These are phyloP conservation scores for Lindbergichthys nudifrons DNA, from an alignment of 2,797 vertebrate species.

Conservation along the genomic window DNA sequence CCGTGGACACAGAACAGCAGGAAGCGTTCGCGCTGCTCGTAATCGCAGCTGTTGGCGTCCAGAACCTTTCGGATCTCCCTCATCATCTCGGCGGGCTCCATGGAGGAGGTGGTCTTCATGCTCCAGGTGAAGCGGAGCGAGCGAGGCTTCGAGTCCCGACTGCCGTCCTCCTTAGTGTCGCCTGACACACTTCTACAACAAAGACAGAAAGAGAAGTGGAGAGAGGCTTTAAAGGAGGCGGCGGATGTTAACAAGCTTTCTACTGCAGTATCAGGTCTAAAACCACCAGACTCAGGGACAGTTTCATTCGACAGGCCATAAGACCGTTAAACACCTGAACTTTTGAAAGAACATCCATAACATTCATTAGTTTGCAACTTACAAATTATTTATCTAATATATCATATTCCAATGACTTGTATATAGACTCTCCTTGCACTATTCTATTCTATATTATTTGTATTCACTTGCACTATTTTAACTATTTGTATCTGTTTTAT, in stretches of 20 bases:
- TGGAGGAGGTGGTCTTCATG: conserved; percentile 98
- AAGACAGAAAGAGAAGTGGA: not conserved
- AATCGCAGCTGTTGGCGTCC: conserved; percentile 97
- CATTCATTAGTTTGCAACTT: too few relatives aligned
- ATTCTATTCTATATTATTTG: too few relatives aligned
- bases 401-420: too few relatives aligned
- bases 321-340: too few relatives aligned
- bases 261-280: too few relatives aligned
- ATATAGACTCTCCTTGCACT: too few relatives aligned
- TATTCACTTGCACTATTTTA: too few relatives aligned
- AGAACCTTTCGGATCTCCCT: conserved; percentile 96
- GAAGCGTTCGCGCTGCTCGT: conserved; percentile 96
- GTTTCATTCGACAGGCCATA: too few relatives aligned
- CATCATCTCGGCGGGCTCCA: conserved; percentile 99
- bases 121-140: conserved; percentile 96
- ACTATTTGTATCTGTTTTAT: too few relatives aligned
- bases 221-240: conserved; percentile 19
- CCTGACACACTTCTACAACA: conserved; percentile 88
- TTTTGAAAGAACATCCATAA: too few relatives aligned
- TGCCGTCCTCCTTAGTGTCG: conserved; percentile 91
- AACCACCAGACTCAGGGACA: too few relatives aligned
- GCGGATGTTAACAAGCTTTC: conserved; percentile 6
- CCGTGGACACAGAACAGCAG: conserved; percentile 97
- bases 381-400: too few relatives aligned
- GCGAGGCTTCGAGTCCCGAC: conserved; percentile 94